Conservation (phyloP, 2,113 vertebrate genomes). For the Antidorcas marsupialis region DNA sequence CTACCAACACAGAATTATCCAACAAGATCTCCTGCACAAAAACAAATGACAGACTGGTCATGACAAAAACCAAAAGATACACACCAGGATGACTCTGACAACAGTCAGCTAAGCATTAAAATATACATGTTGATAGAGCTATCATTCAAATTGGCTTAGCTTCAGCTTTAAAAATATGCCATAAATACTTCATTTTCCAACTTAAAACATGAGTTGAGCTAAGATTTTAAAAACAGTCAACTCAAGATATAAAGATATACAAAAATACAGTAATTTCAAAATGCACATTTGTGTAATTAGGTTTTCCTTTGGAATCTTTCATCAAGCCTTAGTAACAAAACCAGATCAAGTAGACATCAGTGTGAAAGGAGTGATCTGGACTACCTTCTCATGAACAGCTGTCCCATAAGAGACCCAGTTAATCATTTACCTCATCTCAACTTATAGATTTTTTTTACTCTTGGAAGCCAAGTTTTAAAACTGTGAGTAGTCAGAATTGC, state of each 20-base stretch:
- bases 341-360: neutral
- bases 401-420: slow-evolving; percentile 35
- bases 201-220: slow-evolving; percentile 31
- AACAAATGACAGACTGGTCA: slow-evolving; percentile 88
- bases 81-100: slow-evolving; percentile 72
- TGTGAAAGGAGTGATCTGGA: neutral
- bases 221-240: slow-evolving; percentile 26
- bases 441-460: neutral
- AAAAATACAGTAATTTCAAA: slow-evolving; percentile 26
- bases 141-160: slow-evolving; percentile 35
- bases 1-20: slow-evolving; percentile 97
- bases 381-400: neutral
- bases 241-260: neutral
- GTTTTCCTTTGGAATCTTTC: neutral
- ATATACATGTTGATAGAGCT: slow-evolving; percentile 31
- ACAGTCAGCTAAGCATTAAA: slow-evolving; percentile 60
- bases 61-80: slow-evolving; percentile 78
- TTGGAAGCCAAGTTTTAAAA: slow-evolving; percentile 56
- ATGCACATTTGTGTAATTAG: neutral
- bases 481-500: slow-evolving; percentile 23
- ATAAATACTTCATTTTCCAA: slow-evolving; percentile 28
- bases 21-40: slow-evolving; percentile 95
- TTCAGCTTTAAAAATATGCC: slow-evolving; percentile 5
- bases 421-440: slow-evolving; percentile 27
- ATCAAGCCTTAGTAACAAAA: slow-evolving; percentile 5